These are phyloP conservation scores for Drosophila oshimai DNA, from an alignment of 1,140 invertebrate genomes.

Conservation along the genomic window DNA sequence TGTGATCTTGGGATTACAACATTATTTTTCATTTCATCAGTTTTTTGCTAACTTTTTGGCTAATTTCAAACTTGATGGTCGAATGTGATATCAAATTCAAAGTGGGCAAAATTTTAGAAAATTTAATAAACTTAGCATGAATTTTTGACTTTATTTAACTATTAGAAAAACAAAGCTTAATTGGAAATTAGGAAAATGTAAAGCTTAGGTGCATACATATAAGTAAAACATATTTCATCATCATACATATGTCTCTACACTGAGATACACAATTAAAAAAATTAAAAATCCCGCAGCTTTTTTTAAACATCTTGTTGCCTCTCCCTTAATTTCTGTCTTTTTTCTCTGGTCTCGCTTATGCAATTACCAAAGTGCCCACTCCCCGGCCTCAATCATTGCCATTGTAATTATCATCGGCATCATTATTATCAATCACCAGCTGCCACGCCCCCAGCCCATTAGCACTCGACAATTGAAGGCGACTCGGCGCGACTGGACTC, in stretches of 20 bases:
- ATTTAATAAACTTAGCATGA: no score
- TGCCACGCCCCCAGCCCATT: constrained; percentile 25
- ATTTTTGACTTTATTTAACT: no score
- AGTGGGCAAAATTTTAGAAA: no score
- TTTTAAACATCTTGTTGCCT: no score
- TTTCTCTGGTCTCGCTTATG: constrained; percentile 5
- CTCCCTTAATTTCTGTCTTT: background rate
- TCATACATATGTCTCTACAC: no score
- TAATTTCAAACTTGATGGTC: background rate
- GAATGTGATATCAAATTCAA: no score
- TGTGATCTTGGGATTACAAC: constrained; percentile 11
- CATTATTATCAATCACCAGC: constrained; percentile 2
- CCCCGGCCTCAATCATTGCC: background rate
- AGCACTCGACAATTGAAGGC: constrained; percentile 5
- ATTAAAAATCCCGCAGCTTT: no score
- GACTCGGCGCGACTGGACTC: background rate
- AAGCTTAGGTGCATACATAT: no score
- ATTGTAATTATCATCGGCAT: constrained; percentile 12
- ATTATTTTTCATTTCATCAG: background rate
- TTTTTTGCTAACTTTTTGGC: background rate
- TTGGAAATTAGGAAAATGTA: no score
- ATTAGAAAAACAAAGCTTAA: no score
- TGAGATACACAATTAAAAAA: no score
- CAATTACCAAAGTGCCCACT: constrained; percentile 28
- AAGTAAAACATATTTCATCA: no score